Base-by-base conservation (phyloP, 2,888 invertebrate genomes). In the Chrysomela aeneicollis region DNA sequence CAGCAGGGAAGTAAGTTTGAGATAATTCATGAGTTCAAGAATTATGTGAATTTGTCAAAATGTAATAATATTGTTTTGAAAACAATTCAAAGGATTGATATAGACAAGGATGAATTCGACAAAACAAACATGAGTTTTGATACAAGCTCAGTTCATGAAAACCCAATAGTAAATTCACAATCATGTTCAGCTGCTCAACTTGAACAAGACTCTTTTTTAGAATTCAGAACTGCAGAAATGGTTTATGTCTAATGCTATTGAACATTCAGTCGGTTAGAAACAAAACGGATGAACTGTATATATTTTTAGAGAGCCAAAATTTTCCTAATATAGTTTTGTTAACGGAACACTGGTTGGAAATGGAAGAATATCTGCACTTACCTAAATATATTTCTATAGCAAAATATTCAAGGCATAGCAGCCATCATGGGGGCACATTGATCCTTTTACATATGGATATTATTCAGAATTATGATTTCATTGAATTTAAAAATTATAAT, bases 1-100 rank as follows among this genome's bases (percentile, higher is more conserved):
- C 19, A 52, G 2, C 52, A 52, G 22, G 26, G 52, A n/a, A 52
- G 52, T 52, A 26, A 52, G 26, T 30, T 12, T 26, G 52, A 30
- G n/a, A 52, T 52, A 3, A 26, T 1, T 30, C 8, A 30, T 52
- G 15, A 26, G 6, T 22, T 52, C 8, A 52, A 32, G 1, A 52
- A 52, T 30, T 6, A 30, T 52, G 12, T 52, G 30, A 15, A 49
- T 49, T 17, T 12, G 3, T 17, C 19, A 49, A 49, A 49, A 18
- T 19, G n/a, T 49, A 49, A 10, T 49, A 49, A 49, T 10, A 17
- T 35, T 2, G 35, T 35, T 35, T 35, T 35, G 9, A 35, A 35
- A 10, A 10, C 35, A 10, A 35, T 35, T 6, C 35, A 35, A 10
- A 35, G 10, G 35, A 35, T 35, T 6, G 26, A 26, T 26, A 35